Base-by-base conservation (phyloP, 2,797 vertebrate species). In the Chelmon rostratus region DNA sequence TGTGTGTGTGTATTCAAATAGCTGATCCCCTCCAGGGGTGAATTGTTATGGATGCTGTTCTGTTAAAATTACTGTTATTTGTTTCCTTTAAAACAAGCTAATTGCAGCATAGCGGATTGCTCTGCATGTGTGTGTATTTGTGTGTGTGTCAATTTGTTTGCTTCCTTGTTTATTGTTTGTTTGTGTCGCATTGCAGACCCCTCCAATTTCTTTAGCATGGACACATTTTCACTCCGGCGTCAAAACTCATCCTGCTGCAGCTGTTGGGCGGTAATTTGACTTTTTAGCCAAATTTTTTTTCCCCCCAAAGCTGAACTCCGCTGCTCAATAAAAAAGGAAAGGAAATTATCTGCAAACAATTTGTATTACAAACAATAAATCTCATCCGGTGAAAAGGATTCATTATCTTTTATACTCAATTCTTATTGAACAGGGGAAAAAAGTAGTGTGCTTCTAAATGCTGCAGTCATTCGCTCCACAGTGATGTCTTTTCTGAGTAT, bases 61-160 rank as follows among this genome's bases (percentile, higher is more conserved):
- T 73, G 90, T 86, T 88, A 78, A 94, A 94, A 94, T 94, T 85
- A 94, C 93, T 91, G 92, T 95, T 92, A 94, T 94, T 95, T 90
- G 85, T 92, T 94, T 94, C 92, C 91, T 92, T 94, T 92, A 93
- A 94, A 93, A 93, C 91, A 94, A 93, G 91, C 91, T 96, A 95
- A 96, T 95, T 95, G 93, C 93, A 92, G 92, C 86, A 65, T 88
- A 86, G 90, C 33, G 65, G 71, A 78, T 85, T 67, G 82, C 78
- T 25, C 19, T 64, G 69, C 76, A 67, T 68, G 57, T 64, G 57
- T 61, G 62, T 75, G 53, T 35, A 38, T 64, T 62, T 62, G 52
- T 67, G 25, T 56, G 44, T 66, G 57, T 9, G 46, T 81, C 58
- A 70, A 23, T 84, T 80, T 86, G 84, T 88, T 91, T 81, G 74